phyloP scores from a whole-genome alignment of 2,797 vertebrate genomes.

The Pipistrellus nathusii region DNA sequence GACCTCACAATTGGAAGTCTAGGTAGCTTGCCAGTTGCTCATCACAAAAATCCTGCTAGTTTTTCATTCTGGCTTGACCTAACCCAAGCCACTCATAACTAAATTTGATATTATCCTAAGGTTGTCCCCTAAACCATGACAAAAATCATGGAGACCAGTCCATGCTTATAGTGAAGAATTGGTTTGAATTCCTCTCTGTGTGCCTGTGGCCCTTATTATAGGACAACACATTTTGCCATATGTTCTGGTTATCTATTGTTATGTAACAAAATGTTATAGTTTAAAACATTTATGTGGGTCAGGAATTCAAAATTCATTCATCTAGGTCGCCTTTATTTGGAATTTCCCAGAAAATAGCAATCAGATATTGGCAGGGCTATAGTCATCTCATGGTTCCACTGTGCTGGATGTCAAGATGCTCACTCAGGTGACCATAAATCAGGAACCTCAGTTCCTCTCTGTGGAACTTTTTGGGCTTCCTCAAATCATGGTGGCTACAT shows the following conservation, averaged over 20 bases:
- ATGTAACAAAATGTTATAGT: background rate
- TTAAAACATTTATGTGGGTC: background rate
- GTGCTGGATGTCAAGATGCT: background rate
- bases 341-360: background rate
- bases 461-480: background rate
- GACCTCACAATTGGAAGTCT: background rate
- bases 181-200: background rate
- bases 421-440: no score
- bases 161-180: background rate
- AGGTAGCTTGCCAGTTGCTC: background rate
- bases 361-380: background rate
- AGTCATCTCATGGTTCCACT: background rate
- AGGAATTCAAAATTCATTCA: background rate
- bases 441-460: background rate
- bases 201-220: background rate
- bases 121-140: background rate
- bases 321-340: background rate
- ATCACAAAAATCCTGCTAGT: no score
- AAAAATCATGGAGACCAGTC: background rate
- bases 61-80: background rate
- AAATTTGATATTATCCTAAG: background rate
- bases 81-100: background rate
- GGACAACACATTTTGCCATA: background rate
- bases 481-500: background rate
- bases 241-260: background rate